Conservation (phyloP, 2,113 vertebrate species). For the Hydrochoerus hydrochaeris region DNA sequence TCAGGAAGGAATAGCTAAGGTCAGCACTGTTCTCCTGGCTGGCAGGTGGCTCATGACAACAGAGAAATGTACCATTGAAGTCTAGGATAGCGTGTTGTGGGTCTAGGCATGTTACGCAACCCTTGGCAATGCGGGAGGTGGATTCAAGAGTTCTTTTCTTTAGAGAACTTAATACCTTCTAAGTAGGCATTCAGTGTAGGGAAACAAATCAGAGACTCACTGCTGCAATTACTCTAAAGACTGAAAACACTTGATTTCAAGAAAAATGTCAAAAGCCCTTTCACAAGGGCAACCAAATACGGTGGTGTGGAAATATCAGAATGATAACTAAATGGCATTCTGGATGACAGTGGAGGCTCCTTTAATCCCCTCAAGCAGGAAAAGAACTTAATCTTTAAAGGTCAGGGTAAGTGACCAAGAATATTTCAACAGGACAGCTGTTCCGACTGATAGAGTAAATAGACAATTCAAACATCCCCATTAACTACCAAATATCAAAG, state of each 20-base stretch:
- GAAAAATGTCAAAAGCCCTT: not conserved
- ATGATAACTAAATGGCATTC: not conserved
- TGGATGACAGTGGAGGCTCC: not conserved
- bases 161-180: not conserved
- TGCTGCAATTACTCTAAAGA: not conserved
- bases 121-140: not conserved
- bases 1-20: not conserved
- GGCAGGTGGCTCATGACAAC: not conserved
- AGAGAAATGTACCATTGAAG: not conserved
- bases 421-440: not conserved
- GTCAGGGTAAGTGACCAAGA: not conserved
- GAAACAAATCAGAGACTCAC: not conserved
- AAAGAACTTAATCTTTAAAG: not conserved
- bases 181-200: not conserved
- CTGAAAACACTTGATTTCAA: not conserved
- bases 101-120: not conserved
- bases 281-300: not conserved
- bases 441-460: not conserved
- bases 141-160: slow-evolving; percentile 17
- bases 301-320: not conserved
- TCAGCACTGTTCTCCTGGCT: not conserved
- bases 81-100: not conserved
- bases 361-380: not conserved
- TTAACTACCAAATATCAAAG: not conserved
- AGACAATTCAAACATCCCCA: not conserved